These are phyloP conservation scores for Opisthograptis luteolata DNA, from an alignment of 2,888 invertebrate genomes.

Conservation along the genomic window DNA sequence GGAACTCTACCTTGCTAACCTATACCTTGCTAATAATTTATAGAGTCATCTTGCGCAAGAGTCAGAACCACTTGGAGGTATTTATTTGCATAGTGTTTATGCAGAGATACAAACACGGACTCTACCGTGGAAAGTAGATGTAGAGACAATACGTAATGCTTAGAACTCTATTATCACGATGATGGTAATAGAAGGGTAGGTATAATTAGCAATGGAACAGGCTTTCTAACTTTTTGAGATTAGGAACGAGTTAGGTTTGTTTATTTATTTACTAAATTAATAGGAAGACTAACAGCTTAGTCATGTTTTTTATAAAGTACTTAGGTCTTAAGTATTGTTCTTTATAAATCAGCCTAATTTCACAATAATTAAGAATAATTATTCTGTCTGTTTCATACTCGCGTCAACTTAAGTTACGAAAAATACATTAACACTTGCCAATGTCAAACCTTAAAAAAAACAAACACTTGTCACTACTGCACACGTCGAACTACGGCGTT, in stretches of 20 bases:
- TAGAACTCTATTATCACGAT: slow-evolving; percentile 1
- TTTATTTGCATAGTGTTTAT: not conserved
- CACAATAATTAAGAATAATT: no score
- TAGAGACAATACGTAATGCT: slow-evolving; percentile 2
- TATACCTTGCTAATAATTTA: not conserved
- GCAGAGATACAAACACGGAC: slow-evolving; percentile 1
- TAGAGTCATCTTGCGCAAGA: not conserved
- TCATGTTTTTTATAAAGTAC: no score
- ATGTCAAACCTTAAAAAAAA: not conserved
- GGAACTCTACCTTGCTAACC: not conserved
- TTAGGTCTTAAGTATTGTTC: no score
- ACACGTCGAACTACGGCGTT: not conserved
- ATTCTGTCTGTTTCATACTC: no score
- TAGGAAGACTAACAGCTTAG: no score
- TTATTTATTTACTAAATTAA: no score
- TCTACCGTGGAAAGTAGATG: slow-evolving; percentile 7
- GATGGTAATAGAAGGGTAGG: not conserved
- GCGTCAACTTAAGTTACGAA: no score
- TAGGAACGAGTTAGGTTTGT: no score
- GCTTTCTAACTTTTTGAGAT: no score
- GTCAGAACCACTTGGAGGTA: no score
- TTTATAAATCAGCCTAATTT: no score
- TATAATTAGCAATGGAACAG: no score
- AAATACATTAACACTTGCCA: not conserved
- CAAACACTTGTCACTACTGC: slow-evolving; percentile 19